Evolutionary conservation across 2,797 vertebrate species (phyloP).

Genomic region (Schizothorax lantsangensis): DNA sequence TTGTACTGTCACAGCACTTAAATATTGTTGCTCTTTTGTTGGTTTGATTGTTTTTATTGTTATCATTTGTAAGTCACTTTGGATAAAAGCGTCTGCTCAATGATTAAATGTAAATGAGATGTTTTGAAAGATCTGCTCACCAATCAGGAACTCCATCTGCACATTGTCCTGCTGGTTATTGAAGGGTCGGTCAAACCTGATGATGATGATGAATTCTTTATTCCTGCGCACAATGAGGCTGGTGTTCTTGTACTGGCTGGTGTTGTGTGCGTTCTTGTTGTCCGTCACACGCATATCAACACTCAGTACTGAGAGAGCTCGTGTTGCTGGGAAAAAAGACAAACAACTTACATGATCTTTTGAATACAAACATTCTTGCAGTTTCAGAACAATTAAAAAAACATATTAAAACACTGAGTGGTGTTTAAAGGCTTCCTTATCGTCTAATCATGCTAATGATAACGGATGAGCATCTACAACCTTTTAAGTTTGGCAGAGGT

Average conservation of each 20-base stretch:
- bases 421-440: background rate
- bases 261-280: constrained; percentile 82
- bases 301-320: constrained; percentile 69
- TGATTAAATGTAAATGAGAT: background rate
- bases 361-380: background rate
- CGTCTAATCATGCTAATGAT: background rate
- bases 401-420: background rate
- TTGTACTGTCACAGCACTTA: too few species aligned
- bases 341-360: background rate
- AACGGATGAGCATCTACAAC: background rate
- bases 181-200: constrained; percentile 80
- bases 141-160: constrained; percentile 88
- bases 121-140: constrained; percentile 72
- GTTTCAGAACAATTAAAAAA: background rate
- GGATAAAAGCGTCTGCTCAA: too few species aligned
- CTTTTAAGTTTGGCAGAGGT: background rate
- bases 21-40: too few species aligned
- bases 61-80: too few species aligned
- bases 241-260: constrained; percentile 70
- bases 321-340: constrained; percentile 59
- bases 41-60: too few species aligned
- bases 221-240: constrained; percentile 86
- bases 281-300: constrained; percentile 75
- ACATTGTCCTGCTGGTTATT: constrained; percentile 70
- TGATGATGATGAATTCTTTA: constrained; percentile 75